Conservation (phyloP, 2,797 vertebrate genomes). For the Avahi laniger region DNA sequence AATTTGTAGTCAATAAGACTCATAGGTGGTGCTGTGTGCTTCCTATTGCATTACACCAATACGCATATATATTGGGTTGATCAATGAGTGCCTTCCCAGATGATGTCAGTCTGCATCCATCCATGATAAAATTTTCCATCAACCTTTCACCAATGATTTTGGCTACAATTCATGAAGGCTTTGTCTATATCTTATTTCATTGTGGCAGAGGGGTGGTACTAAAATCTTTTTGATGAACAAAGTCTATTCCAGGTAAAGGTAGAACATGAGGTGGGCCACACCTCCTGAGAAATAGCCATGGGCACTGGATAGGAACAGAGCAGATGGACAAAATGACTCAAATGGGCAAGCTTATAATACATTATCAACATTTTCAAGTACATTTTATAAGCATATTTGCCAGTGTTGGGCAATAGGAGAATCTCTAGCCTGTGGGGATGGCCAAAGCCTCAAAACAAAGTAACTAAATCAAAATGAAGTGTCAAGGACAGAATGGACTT, state of each 20-base stretch:
- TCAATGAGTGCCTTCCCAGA: neutral
- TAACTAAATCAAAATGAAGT: neutral
- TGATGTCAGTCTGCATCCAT: neutral
- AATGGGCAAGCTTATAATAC: neutral
- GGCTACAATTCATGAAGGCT: neutral
- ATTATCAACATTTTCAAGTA: neutral
- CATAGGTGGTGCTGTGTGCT: neutral
- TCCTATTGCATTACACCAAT: neutral
- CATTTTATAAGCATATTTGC: neutral
- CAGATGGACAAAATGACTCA: neutral
- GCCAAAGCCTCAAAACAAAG: neutral
- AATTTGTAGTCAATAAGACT: neutral
- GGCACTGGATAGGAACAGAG: neutral
- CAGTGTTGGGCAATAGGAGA: neutral
- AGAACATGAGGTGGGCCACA: neutral
- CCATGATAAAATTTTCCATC: neutral
- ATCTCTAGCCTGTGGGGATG: neutral
- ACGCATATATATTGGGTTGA: neutral
- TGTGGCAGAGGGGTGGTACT: neutral
- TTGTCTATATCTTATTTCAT: neutral
- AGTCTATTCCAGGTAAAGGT: neutral
- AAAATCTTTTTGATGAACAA: neutral
- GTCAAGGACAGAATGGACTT: neutral
- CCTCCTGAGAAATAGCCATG: neutral
- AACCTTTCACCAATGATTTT: constrained; percentile 24